phyloP scores from a whole-genome alignment of 2,888 invertebrate species.

The Apodemia arnacis region DNA sequence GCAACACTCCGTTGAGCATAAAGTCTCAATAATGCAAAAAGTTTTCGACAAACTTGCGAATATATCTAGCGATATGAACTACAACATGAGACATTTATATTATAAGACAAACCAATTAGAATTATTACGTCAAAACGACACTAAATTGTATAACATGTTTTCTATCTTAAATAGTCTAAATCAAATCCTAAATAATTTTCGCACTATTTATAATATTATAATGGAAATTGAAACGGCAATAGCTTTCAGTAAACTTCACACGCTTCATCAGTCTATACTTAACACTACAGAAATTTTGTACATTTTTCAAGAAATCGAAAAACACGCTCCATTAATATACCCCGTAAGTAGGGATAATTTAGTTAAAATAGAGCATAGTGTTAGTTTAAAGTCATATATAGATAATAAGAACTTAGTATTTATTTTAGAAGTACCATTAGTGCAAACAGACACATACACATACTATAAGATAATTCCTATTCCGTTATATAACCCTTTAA shows the following conservation, averaged over 20 bases:
- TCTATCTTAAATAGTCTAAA: background rate
- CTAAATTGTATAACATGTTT: background rate
- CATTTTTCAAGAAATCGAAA: background rate
- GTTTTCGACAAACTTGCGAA: background rate
- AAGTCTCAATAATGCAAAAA: background rate
- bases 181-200: background rate
- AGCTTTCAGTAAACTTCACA: background rate
- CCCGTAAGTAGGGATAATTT: background rate
- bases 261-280: background rate
- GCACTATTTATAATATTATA: background rate
- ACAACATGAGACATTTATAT: background rate
- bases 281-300: background rate
- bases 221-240: background rate
- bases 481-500: no score
- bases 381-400: background rate
- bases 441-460: no score
- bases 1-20: background rate
- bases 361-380: no score
- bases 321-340: conserved; percentile 4
- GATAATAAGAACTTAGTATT: background rate
- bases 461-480: no score
- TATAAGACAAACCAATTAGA: background rate
- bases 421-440: background rate
- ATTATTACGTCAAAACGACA: background rate
- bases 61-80: no score